These are phyloP conservation scores for Tachina lurida DNA, from an alignment of 2,888 invertebrate species.

Conservation along the genomic window DNA sequence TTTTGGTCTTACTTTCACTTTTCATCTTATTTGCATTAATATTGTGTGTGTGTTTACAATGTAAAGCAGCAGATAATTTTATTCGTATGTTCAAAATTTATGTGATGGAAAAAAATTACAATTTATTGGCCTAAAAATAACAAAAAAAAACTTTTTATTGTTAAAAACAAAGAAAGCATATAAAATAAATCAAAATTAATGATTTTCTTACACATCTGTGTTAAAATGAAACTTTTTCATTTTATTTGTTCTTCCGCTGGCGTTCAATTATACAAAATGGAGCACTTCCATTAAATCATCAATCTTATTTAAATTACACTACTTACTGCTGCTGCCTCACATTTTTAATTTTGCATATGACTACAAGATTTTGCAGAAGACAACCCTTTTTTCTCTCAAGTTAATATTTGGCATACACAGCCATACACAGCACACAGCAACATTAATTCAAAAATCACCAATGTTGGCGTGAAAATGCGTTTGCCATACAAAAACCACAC, in stretches of 20 bases:
- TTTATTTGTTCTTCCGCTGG: background rate
- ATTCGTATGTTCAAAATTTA: no score
- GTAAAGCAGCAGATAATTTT: no score
- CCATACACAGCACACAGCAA: background rate
- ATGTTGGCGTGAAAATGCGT: constrained; percentile 68
- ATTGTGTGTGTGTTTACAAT: no score
- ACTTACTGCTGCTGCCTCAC: background rate
- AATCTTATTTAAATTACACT: constrained; percentile 68
- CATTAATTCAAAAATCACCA: constrained; percentile 31
- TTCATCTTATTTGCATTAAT: no score
- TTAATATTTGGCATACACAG: constrained; percentile 11
- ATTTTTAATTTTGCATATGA: constrained; percentile 16
- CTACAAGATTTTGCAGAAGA: constrained; percentile 23
- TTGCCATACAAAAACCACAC: constrained; percentile 5
- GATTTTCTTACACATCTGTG: constrained; percentile 63
- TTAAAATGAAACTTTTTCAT: constrained; percentile 32
- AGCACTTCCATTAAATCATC: constrained; percentile 59
- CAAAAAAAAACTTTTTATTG: background rate
- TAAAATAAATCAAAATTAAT: constrained; percentile 68
- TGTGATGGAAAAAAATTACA: no score
- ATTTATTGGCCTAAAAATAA: background rate
- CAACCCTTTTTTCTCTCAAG: constrained; percentile 58
- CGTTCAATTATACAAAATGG: constrained; percentile 52
- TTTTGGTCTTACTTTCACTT: no score
- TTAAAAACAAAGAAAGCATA: background rate